phyloP scores from a whole-genome alignment of 2,888 invertebrate species.

The Exephanes ischioxanthus region DNA sequence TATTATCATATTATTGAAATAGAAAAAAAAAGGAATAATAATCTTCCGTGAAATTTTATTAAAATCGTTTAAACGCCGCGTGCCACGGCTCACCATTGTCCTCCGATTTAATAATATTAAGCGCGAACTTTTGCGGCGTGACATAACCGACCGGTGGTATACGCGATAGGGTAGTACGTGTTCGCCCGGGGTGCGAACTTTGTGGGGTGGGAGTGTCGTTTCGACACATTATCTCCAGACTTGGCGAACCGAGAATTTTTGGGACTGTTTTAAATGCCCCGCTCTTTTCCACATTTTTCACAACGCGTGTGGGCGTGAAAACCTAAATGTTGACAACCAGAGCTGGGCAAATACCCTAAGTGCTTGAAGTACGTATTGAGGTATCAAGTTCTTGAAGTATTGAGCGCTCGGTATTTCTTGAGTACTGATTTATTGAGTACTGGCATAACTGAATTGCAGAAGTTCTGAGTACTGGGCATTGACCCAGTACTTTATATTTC shows the following conservation, averaged over 20 bases:
- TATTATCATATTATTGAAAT: conserved; percentile 84
- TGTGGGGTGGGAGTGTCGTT: conserved; percentile 51
- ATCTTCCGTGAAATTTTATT: conserved; percentile 84
- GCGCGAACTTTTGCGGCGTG: conserved; percentile 76
- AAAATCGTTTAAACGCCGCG: conserved; percentile 82
- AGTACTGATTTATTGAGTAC: too few species aligned
- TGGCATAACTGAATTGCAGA: too few species aligned
- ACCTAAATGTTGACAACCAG: conserved; percentile 45
- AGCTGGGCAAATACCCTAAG: too few species aligned
- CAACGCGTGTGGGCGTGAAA: conserved; percentile 30
- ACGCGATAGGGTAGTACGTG: conserved; percentile 50
- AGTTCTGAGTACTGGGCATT: too few species aligned
- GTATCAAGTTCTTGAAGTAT: too few species aligned
- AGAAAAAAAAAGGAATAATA: conserved; percentile 66
- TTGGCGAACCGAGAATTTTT: conserved; percentile 58
- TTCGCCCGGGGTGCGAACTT: conserved; percentile 58
- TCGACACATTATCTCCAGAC: conserved; percentile 38
- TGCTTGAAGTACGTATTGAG: too few species aligned
- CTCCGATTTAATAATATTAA: conserved; percentile 83
- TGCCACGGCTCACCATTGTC: conserved; percentile 79
- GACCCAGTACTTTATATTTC: too few species aligned
- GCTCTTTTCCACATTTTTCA: conserved; percentile 22
- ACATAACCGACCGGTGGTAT: conserved; percentile 36
- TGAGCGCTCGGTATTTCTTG: too few species aligned
- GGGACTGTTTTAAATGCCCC: conserved; percentile 35